Evolutionary conservation across 1,140 invertebrate genomes (phyloP).

Genomic region (Eubasilissa regina): DNA sequence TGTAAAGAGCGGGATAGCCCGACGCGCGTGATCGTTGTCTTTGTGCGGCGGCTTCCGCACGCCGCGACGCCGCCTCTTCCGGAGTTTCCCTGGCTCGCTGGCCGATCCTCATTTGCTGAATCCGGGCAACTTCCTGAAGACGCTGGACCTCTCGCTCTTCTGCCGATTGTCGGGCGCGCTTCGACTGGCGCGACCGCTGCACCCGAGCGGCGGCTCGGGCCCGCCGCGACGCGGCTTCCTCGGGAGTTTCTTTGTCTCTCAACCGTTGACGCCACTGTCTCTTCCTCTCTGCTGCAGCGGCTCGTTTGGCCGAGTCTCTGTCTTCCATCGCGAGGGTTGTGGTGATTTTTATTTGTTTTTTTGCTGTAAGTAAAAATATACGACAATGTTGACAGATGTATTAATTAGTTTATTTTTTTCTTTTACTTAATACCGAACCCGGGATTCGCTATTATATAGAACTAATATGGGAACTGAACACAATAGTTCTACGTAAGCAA

Average conservation of each 20-base stretch:
- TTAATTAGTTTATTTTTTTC: background rate
- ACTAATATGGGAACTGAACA: no score
- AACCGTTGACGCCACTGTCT: background rate
- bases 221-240: background rate
- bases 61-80: background rate
- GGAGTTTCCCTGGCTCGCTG: background rate
- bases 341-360: no score
- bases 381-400: background rate
- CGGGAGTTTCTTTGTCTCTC: background rate
- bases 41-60: no score
- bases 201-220: background rate
- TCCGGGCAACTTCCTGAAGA: background rate
- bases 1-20: no score
- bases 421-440: no score
- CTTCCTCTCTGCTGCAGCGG: background rate
- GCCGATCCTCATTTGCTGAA: background rate
- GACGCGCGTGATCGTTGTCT: no score
- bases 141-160: background rate
- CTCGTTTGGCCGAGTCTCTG: background rate
- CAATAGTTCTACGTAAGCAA: no score
- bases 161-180: background rate
- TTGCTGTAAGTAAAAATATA: conserved; percentile 3
- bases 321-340: background rate
- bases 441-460: no score
- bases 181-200: background rate